Base-by-base conservation (phyloP, 2,888 invertebrate genomes). In the Lepidocyrtoides sp. region DNA sequence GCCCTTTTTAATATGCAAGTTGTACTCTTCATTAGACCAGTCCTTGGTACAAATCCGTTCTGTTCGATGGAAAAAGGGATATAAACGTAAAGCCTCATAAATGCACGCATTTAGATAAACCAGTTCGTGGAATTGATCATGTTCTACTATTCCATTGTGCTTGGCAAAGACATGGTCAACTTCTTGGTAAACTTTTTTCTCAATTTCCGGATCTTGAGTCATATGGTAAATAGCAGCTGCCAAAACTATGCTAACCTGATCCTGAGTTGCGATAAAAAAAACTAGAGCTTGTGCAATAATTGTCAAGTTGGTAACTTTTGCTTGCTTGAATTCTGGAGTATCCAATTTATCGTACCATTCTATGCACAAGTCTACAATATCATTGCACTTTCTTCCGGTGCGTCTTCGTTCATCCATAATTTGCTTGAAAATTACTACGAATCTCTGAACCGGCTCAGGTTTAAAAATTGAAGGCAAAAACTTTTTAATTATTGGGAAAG, bases 251-350 rank as follows among this genome's bases (percentile, higher is more conserved):
- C 92, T 91, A 5, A 92, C 88, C 48, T 93, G 92, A 32, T 93
- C 93, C 66, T 92, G 93, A 8, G 92, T 92, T 10, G 91, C 93
- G 2, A 93, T 77, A 29, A 93, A 94, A 14, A 91, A 41, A 0
- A 85, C 83, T 3, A 93, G n/a, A 0, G 91, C 93, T 82, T 93
- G 87, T 17, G n/a, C 44, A 8, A 81, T 5, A 0, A 93, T 44
- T 0, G 93, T 93, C 8, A 69, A 44, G 48, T 93, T 92, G 0
- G 93, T 93, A 12, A 94, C 89, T 20, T 75, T 48, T 8, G 54
- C 17, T 7, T 54, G 20, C 44, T 91, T 90, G 41, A 48, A 93
- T 51, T 94, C 93, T 0, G 54, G 66, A 72, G 87, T 92, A 0
- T 83, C 12, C 0, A 91, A 4, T 20, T 87, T 87, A 10, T 92